phyloP scores from a whole-genome alignment of 1,140 invertebrate species.

The Pseudomyrmex concolor region DNA sequence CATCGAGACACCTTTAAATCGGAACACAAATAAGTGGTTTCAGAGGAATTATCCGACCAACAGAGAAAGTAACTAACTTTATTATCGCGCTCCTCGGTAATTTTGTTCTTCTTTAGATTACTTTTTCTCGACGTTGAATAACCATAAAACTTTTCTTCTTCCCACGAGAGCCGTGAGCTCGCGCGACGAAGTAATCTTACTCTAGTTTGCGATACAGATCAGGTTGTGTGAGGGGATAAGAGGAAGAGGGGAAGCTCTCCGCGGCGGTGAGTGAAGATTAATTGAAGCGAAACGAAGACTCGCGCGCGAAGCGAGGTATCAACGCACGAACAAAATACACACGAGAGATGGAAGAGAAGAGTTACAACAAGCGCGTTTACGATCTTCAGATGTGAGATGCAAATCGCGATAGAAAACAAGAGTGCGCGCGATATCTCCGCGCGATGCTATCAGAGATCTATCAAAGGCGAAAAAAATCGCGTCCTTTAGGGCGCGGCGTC shows the following conservation, averaged over 20 bases:
- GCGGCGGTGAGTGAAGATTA: not conserved
- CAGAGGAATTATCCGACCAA: not conserved
- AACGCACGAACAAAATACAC: not conserved
- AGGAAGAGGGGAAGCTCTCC: not conserved
- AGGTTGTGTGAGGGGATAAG: not conserved
- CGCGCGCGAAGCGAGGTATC: slow-evolving; percentile 8
- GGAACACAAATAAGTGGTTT: too few species aligned
- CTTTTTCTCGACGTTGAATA: slow-evolving; percentile 17
- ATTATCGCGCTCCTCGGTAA: not conserved
- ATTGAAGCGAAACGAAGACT: slow-evolving; percentile 4
- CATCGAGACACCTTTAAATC: too few species aligned
- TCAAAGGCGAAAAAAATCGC: not conserved
- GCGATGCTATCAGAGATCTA: slow-evolving; percentile 19
- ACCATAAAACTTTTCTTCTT: slow-evolving; percentile 31
- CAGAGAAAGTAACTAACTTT: slow-evolving; percentile 26
- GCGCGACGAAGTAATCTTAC: slow-evolving; percentile 4
- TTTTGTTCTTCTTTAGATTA: slow-evolving; percentile 19
- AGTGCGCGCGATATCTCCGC: not conserved
- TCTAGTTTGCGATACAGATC: slow-evolving; percentile 35
- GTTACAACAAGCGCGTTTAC: too few species aligned
- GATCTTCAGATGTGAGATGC: not conserved
- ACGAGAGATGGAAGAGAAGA: not conserved
- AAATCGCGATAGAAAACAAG: slow-evolving; percentile 18
- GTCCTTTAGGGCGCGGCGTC: not conserved
- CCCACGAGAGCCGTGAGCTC: not conserved